Base-by-base conservation (phyloP, 1,140 invertebrate species). In the Chrysomallon squamiferum region DNA sequence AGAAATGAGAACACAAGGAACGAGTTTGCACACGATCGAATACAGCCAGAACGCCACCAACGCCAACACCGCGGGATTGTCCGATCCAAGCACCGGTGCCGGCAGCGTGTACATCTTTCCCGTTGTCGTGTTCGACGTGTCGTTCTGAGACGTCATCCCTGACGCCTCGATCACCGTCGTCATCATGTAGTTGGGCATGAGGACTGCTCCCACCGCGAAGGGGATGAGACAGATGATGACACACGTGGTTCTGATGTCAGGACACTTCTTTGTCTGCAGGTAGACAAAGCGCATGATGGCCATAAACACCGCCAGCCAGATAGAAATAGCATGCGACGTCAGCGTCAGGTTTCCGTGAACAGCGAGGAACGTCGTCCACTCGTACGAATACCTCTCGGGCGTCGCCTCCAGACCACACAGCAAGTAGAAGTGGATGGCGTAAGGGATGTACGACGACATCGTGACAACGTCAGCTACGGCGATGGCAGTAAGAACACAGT, bases 301-400 rank as follows among this genome's bases (percentile, higher is more conserved):
- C 52, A 97, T 82, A 2, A 92, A 93, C 0, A 97, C 91, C 0
- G 95, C 96, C 68, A 97, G 81, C 89, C 92, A 95, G 58, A 95
- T 96, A 0, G 94, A 95, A 47, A 96, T 93, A 0, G 94, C 95
- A 82, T 97, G 95, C 78, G 92, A 87, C 1, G 94, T 92, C 90
- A 86, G 80, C 0, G 87, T 84, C 79, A 95, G 95, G 69, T 94
- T 73, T 41, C 69, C 67, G 62, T 76, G 76, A 18, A 67, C 27
- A 13, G 62, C 49, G 5, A 68, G 56, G 56, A 69, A 74, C 22
- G 38, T 18, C 22, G 62, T 73, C 71, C 73, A 74, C 9, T 9
- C 43, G 45, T 50, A 49, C 7, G 47, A 62, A 20, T 65, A 66
- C 33, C 59, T 59, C 22, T 33, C 50, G 30, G 43, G 60, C 11